phyloP scores from a whole-genome alignment of 2,113 vertebrate genomes.

The Neolamprologus tretocephalus region DNA sequence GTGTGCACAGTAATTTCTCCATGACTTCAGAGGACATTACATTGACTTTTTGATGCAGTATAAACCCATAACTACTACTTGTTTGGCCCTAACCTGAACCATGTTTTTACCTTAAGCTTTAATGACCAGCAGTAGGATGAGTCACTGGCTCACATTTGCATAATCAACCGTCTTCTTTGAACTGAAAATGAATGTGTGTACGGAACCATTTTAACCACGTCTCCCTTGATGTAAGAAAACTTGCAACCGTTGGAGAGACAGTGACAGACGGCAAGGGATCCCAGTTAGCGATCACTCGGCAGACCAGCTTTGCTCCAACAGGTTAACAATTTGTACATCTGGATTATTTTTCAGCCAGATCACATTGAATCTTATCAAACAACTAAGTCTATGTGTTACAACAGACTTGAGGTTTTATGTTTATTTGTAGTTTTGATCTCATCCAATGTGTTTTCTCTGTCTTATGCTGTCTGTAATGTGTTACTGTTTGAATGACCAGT shows the following conservation, averaged over 20 bases:
- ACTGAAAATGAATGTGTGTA: neutral
- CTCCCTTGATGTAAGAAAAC: neutral
- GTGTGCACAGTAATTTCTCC: neutral
- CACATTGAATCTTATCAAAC: neutral
- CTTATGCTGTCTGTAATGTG: neutral
- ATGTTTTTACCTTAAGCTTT: neutral
- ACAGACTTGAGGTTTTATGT: neutral
- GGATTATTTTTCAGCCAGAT: neutral
- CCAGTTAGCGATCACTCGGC: neutral
- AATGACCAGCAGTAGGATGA: neutral
- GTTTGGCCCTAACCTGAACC: neutral
- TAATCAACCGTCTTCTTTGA: neutral
- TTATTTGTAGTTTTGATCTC: neutral
- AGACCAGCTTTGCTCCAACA: neutral
- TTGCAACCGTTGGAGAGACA: neutral
- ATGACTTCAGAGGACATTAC: neutral
- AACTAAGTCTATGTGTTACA: neutral
- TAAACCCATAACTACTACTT: neutral
- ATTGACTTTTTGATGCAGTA: neutral
- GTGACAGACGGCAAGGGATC: neutral
- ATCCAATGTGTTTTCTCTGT: neutral
- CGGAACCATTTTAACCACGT: neutral
- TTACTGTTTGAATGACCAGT: neutral
- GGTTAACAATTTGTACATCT: neutral
- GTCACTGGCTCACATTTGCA: neutral